These are phyloP conservation scores for Hypotaenidia philippensis DNA, from an alignment of 2,797 vertebrate genomes.

Conservation along the genomic window DNA sequence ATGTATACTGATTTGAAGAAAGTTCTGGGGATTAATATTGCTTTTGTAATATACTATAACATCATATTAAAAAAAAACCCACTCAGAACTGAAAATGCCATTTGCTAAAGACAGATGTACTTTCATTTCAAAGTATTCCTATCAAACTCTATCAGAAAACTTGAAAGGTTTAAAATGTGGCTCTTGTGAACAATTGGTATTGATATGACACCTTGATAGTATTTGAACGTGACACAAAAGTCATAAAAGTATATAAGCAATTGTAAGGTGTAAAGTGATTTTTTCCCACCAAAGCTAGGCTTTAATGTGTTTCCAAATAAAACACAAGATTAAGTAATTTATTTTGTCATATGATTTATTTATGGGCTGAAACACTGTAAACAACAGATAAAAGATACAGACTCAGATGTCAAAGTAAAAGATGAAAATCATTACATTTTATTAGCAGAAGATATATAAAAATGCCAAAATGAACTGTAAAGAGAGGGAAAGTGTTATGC, in stretches of 20 bases:
- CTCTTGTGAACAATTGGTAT: conserved; percentile 75
- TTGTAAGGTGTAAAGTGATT: conserved; percentile 70
- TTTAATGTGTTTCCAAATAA: conserved; percentile 80
- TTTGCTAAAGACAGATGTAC: conserved; percentile 66
- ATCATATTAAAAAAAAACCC: not conserved
- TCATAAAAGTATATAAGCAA: conserved; percentile 74
- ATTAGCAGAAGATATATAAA: conserved; percentile 79
- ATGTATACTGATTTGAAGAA: conserved; percentile 50
- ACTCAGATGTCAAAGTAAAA: conserved; percentile 77
- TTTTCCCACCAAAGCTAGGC: conserved; percentile 69
- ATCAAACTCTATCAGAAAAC: conserved; percentile 73
- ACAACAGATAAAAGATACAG: conserved; percentile 79
- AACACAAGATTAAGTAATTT: conserved; percentile 80
- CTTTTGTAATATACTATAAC: conserved; percentile 33
- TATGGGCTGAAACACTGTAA: conserved; percentile 77
- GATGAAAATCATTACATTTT: conserved; percentile 81
- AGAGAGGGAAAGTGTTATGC: conserved; percentile 72
- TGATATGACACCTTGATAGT: conserved; percentile 75
- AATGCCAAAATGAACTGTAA: conserved; percentile 77
- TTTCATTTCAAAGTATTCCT: conserved; percentile 69
- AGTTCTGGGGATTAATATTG: conserved; percentile 65
- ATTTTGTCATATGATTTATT: conserved; percentile 81
- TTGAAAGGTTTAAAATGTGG: conserved; percentile 74
- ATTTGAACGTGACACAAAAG: conserved; percentile 68
- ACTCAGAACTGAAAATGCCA: conserved; percentile 28